A percentile compares a stretch with the other conserved stretches of the same genome.
phyloP scores from a whole-genome alignment of 1,140 invertebrate species.

The Batillaria attramentaria region DNA sequence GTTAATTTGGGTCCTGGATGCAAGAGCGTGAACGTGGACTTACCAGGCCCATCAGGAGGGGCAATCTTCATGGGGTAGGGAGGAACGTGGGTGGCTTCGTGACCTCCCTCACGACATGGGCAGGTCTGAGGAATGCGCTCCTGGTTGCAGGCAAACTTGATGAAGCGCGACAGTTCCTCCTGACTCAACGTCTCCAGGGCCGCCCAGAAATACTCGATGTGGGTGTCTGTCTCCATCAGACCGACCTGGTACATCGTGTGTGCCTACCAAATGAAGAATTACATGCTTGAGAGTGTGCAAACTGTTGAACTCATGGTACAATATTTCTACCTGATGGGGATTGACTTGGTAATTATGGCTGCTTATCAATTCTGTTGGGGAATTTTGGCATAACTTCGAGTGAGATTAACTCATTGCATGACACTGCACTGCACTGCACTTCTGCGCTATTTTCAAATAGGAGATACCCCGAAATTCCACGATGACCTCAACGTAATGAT shows the following conservation, averaged over 20 bases:
- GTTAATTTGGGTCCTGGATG: background rate
- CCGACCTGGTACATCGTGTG: slow-evolving; percentile 73
- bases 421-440: too few species aligned
- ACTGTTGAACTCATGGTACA: too few species aligned
- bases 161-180: slow-evolving; percentile 70
- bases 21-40: background rate
- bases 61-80: slow-evolving; percentile 74
- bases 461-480: too few species aligned
- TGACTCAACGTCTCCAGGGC: slow-evolving; percentile 67
- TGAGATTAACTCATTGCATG: too few species aligned
- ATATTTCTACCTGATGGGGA: too few species aligned
- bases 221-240: slow-evolving; percentile 70
- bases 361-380: too few species aligned
- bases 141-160: slow-evolving; percentile 73
- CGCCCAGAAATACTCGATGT: slow-evolving; percentile 72
- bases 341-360: too few species aligned
- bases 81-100: slow-evolving; percentile 68
- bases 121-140: slow-evolving; percentile 69
- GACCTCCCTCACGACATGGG: slow-evolving; percentile 65
- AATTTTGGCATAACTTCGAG: too few species aligned
- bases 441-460: too few species aligned
- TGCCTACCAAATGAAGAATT: slow-evolving; percentile 59
- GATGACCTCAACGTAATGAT: too few species aligned
- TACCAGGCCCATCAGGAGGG: slow-evolving; percentile 70
- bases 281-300: too few species aligned